A percentile compares a stretch with the other conserved stretches of the same genome.
These are phyloP conservation scores for Salvelinus fontinalis DNA, from an alignment of 2,113 vertebrate species.

Conservation along the genomic window DNA sequence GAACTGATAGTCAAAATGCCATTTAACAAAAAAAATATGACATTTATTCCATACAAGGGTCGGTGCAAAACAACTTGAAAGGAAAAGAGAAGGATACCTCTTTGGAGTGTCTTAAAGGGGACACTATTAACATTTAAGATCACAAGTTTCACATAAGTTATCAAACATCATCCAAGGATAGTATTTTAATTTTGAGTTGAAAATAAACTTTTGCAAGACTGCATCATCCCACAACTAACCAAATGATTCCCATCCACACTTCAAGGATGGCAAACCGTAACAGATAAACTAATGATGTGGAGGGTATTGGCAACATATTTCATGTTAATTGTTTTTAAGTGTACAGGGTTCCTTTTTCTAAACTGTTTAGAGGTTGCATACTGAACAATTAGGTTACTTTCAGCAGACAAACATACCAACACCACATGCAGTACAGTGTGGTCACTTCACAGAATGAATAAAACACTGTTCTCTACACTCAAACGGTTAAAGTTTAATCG, in stretches of 20 bases:
- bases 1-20: not conserved
- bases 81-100: not conserved
- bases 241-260: too few species aligned
- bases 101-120: not conserved
- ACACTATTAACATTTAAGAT: not conserved
- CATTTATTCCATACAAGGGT: not conserved
- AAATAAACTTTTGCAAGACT: too few species aligned
- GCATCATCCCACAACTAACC: too few species aligned
- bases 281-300: not conserved
- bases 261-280: too few species aligned
- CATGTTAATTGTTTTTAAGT: not conserved
- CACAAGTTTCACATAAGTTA: not conserved
- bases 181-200: not conserved
- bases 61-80: not conserved
- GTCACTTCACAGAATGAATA: conserved; percentile 16
- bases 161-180: not conserved
- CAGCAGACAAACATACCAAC: not conserved
- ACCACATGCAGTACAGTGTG: not conserved
- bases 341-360: not conserved
- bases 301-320: not conserved
- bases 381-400: not conserved
- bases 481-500: not conserved
- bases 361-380: not conserved
- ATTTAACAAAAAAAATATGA: not conserved
- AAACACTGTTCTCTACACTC: not conserved